Conservation (phyloP, 2,113 vertebrate genomes). For the Sylvicapra grimmia region DNA sequence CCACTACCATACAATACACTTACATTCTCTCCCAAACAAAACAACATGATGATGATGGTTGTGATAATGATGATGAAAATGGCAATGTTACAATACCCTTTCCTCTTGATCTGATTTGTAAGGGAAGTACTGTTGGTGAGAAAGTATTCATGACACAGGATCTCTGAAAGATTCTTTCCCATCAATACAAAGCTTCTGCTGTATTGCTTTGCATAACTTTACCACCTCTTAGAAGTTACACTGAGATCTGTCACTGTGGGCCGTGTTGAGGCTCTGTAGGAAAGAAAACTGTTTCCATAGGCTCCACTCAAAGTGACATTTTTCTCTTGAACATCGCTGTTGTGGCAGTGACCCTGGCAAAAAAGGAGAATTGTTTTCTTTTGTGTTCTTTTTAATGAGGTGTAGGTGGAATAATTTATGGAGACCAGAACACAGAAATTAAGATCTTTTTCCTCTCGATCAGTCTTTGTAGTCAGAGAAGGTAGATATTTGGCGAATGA, state of each 20-base stretch:
- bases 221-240: neutral
- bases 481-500: neutral
- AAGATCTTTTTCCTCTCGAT: neutral
- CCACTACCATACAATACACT: neutral
- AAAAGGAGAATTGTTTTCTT: neutral
- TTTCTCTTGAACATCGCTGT: neutral
- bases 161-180: neutral
- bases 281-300: neutral
- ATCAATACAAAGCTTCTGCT: neutral
- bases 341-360: neutral
- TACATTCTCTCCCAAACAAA: neutral
- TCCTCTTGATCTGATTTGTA: neutral
- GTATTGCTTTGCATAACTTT: slow-evolving; percentile 6
- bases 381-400: neutral
- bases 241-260: neutral
- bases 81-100: neutral
- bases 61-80: neutral
- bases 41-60: neutral
- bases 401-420: neutral
- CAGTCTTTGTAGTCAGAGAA: neutral
- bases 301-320: neutral
- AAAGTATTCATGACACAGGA: neutral
- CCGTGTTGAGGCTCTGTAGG: neutral
- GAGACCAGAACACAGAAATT: neutral
- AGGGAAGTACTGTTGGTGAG: neutral